These are phyloP conservation scores for Atopsyche davidsoni DNA, from an alignment of 1,140 invertebrate genomes.

Conservation along the genomic window DNA sequence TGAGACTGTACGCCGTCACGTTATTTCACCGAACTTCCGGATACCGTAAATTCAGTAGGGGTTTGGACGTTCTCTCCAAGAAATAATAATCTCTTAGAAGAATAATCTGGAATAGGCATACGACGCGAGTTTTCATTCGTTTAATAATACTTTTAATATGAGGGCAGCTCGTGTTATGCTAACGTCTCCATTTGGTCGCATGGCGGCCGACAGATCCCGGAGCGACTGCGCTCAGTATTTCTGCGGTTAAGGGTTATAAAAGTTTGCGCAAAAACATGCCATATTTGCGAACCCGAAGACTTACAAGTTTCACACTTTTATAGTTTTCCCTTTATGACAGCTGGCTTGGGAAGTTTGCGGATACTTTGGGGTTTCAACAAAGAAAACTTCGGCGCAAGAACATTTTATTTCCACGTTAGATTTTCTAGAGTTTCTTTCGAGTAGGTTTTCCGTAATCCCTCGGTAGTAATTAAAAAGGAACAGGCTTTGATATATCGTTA, in stretches of 20 bases:
- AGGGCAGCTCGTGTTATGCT: too few relatives aligned
- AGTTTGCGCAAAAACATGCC: constrained; percentile 14
- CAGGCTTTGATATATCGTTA: constrained; percentile 16
- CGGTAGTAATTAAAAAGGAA: constrained; percentile 22
- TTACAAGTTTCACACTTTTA: constrained; percentile 26
- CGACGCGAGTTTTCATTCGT: too few relatives aligned
- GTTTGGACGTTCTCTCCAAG: too few relatives aligned
- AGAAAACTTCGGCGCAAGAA: constrained; percentile 14
- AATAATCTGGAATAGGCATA: too few relatives aligned
- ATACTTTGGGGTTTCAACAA: constrained; percentile 20
- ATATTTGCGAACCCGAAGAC: constrained; percentile 13
- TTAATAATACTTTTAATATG: too few relatives aligned
- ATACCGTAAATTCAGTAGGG: too few relatives aligned
- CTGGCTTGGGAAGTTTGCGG: constrained; percentile 22
- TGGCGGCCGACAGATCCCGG: too few relatives aligned
- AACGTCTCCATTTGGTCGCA: too few relatives aligned
- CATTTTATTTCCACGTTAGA: constrained; percentile 13
- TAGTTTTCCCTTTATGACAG: constrained; percentile 29
- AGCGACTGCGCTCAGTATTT: too few relatives aligned
- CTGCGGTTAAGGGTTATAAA: constrained; percentile 1
- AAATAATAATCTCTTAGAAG: too few relatives aligned
- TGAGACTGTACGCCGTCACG: too few relatives aligned
- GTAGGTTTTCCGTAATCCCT: constrained; percentile 10
- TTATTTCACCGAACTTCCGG: too few relatives aligned
- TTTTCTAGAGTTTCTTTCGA: constrained; percentile 2